These are phyloP conservation scores for Drosophila oshimai DNA, from an alignment of 1,140 invertebrate species.

Conservation along the genomic window DNA sequence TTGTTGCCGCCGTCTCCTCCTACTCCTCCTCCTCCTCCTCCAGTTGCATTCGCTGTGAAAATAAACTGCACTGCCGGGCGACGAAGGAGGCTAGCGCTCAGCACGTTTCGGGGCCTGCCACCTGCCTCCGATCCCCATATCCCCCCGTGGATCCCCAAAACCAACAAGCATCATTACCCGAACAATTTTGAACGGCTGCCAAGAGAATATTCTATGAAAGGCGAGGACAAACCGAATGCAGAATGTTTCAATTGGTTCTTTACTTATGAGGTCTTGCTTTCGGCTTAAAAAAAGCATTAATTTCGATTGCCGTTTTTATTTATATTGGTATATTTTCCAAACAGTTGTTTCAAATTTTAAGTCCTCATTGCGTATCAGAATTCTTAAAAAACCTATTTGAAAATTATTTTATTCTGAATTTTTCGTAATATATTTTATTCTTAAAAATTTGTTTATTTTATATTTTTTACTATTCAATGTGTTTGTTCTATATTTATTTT, in stretches of 20 bases:
- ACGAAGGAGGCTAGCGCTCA: constrained; percentile 9
- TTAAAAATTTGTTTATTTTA: background rate
- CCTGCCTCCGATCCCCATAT: background rate
- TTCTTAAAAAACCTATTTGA: no score
- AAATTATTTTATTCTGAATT: no score
- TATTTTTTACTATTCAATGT: no score
- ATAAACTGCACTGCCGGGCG: constrained; percentile 14
- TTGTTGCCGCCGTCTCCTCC: constrained; percentile 7
- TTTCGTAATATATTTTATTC: no score
- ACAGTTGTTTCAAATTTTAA: no score
- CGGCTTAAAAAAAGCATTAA: background rate
- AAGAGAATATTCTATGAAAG: constrained; percentile 36
- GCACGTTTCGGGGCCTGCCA: constrained; percentile 18
- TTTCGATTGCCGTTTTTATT: background rate
- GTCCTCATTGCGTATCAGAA: no score
- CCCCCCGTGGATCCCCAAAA: background rate
- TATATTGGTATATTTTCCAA: no score
- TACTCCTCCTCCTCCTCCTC: background rate
- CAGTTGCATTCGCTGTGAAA: constrained; percentile 10
- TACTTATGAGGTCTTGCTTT: constrained; percentile 2
- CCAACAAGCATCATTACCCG: constrained; percentile 28
- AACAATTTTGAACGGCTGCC: constrained; percentile 60
- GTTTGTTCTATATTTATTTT: no score
- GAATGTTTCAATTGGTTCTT: background rate
- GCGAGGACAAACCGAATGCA: background rate